Conservation (phyloP, 2,797 vertebrate species). For the Erithacus rubecula region DNA sequence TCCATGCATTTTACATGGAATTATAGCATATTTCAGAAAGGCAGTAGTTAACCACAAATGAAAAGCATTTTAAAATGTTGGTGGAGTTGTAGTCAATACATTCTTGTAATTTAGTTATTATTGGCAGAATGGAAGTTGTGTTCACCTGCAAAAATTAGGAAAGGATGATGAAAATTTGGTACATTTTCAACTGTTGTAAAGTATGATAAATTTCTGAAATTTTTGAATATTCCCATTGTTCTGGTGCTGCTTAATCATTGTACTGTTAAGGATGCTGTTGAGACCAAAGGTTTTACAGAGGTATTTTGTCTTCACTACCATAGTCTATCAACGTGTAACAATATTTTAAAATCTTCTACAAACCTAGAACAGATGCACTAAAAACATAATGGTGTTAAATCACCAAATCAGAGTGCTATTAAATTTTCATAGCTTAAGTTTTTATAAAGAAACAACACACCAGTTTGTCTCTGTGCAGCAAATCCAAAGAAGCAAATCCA, state of each 20-base stretch:
- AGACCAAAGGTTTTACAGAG: conserved; percentile 20
- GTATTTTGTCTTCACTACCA: background rate
- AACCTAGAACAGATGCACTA: background rate
- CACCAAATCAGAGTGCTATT: background rate
- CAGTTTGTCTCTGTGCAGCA: background rate
- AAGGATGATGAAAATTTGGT: background rate
- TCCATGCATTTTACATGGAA: background rate
- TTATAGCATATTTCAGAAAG: background rate
- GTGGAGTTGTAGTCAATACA: background rate
- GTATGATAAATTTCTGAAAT: background rate
- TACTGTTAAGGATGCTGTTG: conserved; percentile 51
- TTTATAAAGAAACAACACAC: background rate
- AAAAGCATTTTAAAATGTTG: background rate
- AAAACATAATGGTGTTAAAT: background rate
- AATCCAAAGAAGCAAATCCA: background rate
- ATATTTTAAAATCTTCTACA: background rate
- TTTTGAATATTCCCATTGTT: conserved; percentile 51
- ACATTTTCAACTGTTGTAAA: conserved; percentile 12
- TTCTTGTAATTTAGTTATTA: background rate
- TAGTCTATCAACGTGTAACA: background rate
- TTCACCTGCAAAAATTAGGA: background rate
- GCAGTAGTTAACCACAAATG: background rate
- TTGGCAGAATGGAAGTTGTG: background rate
- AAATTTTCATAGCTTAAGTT: background rate
- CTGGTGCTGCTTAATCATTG: conserved; percentile 49